A percentile compares a stretch with the other conserved stretches of the same genome.
phyloP scores from a whole-genome alignment of 2,888 invertebrate genomes.

The Brachyopa scutellaris region DNA sequence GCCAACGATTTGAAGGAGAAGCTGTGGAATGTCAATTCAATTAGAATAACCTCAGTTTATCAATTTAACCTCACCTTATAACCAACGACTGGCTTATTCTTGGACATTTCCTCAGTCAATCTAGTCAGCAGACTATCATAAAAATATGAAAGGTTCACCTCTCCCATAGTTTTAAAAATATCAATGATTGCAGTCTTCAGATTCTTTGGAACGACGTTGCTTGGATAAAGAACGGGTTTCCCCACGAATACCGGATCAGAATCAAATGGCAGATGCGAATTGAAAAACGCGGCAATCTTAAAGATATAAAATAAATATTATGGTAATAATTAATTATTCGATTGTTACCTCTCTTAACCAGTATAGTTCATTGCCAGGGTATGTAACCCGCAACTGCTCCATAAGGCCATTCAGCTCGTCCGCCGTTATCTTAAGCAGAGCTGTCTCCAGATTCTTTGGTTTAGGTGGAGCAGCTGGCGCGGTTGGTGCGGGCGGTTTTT shows the following conservation, averaged over 20 bases:
- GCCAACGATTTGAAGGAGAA: slow-evolving; percentile 88
- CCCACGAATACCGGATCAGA: slow-evolving; percentile 79
- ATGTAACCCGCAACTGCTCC: slow-evolving; percentile 85
- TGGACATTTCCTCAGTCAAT: slow-evolving; percentile 88
- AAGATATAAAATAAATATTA: slow-evolving; percentile 54
- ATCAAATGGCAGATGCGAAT: slow-evolving; percentile 77
- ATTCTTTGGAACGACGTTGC: slow-evolving; percentile 75
- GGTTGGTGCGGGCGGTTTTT: slow-evolving; percentile 62
- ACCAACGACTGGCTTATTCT: slow-evolving; percentile 84
- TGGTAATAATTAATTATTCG: neutral
- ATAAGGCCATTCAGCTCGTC: slow-evolving; percentile 83
- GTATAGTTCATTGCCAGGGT: slow-evolving; percentile 87
- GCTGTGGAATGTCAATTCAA: slow-evolving; percentile 74
- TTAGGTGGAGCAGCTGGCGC: slow-evolving; percentile 72
- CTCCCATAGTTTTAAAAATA: slow-evolving; percentile 84
- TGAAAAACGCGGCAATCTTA: slow-evolving; percentile 78
- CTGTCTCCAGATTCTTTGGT: slow-evolving; percentile 78
- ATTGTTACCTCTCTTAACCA: slow-evolving; percentile 87
- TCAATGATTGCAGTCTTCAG: slow-evolving; percentile 75
- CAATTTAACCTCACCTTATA: slow-evolving; percentile 82
- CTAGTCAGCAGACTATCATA: slow-evolving; percentile 87
- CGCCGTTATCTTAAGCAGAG: slow-evolving; percentile 82
- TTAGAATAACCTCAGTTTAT: neutral
- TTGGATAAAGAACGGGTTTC: slow-evolving; percentile 78
- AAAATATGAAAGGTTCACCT: slow-evolving; percentile 86